Conservation (phyloP, 1,140 invertebrate species). For the Leguminivora glycinivorella region DNA sequence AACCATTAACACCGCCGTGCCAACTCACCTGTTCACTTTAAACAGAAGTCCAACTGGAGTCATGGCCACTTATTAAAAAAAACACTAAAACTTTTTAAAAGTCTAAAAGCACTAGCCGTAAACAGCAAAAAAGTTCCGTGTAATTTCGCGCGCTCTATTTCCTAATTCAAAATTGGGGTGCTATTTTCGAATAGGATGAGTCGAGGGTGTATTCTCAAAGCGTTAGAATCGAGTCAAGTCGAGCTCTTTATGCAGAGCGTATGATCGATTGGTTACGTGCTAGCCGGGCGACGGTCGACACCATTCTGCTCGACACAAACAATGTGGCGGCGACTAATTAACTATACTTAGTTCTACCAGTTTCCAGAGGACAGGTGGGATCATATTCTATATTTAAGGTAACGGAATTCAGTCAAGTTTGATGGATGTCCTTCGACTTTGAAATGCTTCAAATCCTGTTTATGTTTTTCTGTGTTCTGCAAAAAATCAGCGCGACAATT, state of each 20-base stretch:
- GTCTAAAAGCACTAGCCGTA: slow-evolving; percentile 6
- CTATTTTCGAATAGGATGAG: slow-evolving; percentile 8
- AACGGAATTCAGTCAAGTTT: slow-evolving; percentile 20
- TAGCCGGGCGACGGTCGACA: slow-evolving; percentile 55
- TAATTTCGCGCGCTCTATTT: slow-evolving; percentile 32
- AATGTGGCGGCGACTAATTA: slow-evolving; percentile 57
- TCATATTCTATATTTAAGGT: slow-evolving; percentile 20
- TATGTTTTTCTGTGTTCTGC: neutral
- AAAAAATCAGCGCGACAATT: neutral
- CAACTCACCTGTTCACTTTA: slow-evolving; percentile 76
- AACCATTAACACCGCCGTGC: slow-evolving; percentile 31
- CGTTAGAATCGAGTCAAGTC: slow-evolving; percentile 35
- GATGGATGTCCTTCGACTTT: slow-evolving; percentile 17
- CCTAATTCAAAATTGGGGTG: slow-evolving; percentile 20
- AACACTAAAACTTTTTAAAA: slow-evolving; percentile 32
- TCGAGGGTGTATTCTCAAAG: neutral
- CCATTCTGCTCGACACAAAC: slow-evolving; percentile 67
- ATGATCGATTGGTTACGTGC: slow-evolving; percentile 53
- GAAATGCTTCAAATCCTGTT: slow-evolving; percentile 7
- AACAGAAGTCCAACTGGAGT: slow-evolving; percentile 76
- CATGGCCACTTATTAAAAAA: slow-evolving; percentile 45
- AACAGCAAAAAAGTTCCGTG: slow-evolving; percentile 29
- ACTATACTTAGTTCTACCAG: slow-evolving; percentile 60
- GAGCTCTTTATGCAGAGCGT: slow-evolving; percentile 38
- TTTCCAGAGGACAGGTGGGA: slow-evolving; percentile 60